These are phyloP conservation scores for Orientallactaga sibirica DNA, from an alignment of 2,797 vertebrate genomes.

Conservation along the genomic window DNA sequence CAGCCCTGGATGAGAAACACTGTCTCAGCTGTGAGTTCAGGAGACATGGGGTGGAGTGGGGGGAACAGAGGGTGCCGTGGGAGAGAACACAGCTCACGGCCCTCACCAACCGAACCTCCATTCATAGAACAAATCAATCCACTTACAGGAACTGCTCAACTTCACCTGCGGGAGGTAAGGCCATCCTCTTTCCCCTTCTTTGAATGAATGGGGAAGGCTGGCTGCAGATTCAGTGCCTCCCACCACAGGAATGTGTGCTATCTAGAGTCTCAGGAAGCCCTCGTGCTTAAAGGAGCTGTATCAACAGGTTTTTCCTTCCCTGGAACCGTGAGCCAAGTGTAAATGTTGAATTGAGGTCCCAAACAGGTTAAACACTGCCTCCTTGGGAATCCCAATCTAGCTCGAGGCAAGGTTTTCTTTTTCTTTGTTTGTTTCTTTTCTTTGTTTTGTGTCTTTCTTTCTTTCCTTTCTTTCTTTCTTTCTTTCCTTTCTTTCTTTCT, in stretches of 20 bases:
- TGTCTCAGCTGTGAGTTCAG: not conserved
- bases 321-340: constrained; percentile 59
- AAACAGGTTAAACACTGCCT: constrained; percentile 72
- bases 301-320: constrained; percentile 74
- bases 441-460: not conserved
- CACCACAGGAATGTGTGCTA: constrained; percentile 79
- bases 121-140: constrained; percentile 68
- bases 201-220: constrained; percentile 66
- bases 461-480: not conserved
- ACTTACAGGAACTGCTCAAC: constrained; percentile 75
- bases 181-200: constrained; percentile 75
- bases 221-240: constrained; percentile 63
- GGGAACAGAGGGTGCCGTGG: not conserved
- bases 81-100: not conserved
- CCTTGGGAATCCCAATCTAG: constrained; percentile 76
- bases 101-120: constrained; percentile 53
- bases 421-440: no score
- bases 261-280: constrained; percentile 76
- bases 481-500: no score
- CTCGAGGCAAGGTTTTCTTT: not conserved
- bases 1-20: constrained; percentile 1
- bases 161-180: constrained; percentile 70
- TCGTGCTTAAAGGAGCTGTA: constrained; percentile 77
- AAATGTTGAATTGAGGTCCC: constrained; percentile 73
- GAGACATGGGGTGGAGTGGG: not conserved